Base-by-base conservation (phyloP, 2,113 vertebrate genomes). In the Enhydra lutris region DNA sequence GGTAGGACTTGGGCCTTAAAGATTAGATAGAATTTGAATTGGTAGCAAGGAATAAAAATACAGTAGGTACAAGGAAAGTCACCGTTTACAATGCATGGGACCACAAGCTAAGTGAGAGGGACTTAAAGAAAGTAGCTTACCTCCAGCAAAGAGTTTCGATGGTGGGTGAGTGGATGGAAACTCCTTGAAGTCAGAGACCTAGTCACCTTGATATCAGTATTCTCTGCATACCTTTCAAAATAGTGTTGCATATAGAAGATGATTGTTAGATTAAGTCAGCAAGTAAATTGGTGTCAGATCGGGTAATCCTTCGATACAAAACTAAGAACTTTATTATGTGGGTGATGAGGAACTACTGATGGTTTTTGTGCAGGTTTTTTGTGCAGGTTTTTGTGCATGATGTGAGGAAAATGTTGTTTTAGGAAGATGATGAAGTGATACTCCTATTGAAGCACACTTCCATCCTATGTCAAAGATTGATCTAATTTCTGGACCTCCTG, bases 321-420 rank as follows among this genome's bases (percentile, higher is more conserved):
- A 71, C 31, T 52, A 93, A 93, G 7, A 71, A 13, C 6, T 93
- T 24, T 89, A 78, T 91, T 96, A 31, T 93, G 2, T 79, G 45
- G 20, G 11, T 31, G 6, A 90, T 57, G 14, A 34, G 24, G 29
- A 52, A 23, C 26, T 73, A 50, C 10, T 78, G n/a, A 63, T 76
- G 81, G 34, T 87, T 89, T 92, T 55, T 93, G 52, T 82, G 45
- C 21, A 50, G 74, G 65, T 65, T 65, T 65, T 65, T 65, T 65
- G 63, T 65, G 29, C 63, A 65, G 26, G 29, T 67, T 67, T 65
- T 67, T 67, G 9, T 52, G 14, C 20, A 21, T 82, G 61, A 39
- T 82, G 9, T 83, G 17, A 95, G 45, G 24, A 73, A 93, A 83
- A 92, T 94, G 50, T 78, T 94, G 20, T 86, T 95, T 85, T 69